These are phyloP conservation scores for Dendrolimus punctatus DNA, from an alignment of 1,140 invertebrate species.

Conservation along the genomic window DNA sequence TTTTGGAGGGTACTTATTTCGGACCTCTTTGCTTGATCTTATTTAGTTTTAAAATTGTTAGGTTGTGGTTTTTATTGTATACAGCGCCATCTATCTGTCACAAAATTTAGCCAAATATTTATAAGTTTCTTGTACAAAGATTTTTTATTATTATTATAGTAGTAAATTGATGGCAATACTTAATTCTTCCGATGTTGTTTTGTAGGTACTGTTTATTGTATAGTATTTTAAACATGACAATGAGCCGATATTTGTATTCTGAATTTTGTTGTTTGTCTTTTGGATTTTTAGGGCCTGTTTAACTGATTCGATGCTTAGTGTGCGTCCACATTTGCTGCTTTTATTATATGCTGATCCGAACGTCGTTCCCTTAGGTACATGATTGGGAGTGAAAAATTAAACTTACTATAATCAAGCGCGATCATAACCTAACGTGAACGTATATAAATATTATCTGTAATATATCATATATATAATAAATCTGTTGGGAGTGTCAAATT, in stretches of 20 bases:
- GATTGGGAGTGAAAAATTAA: too few relatives aligned
- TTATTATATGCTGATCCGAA: too few relatives aligned
- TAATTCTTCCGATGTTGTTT: conserved; percentile 59
- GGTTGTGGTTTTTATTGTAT: conserved; percentile 55
- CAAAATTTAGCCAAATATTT: conserved; percentile 54
- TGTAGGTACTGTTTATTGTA: conserved; percentile 37
- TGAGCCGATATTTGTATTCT: conserved; percentile 43
- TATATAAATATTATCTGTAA: too few relatives aligned
- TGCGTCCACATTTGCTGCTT: too few relatives aligned
- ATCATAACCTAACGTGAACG: too few relatives aligned
- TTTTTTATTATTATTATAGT: conserved; percentile 37
- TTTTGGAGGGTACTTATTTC: conserved; percentile 41
- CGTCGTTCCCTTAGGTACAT: too few relatives aligned
- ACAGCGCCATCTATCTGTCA: conserved; percentile 42
- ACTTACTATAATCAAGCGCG: too few relatives aligned
- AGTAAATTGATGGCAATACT: conserved; percentile 48
- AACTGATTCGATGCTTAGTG: too few relatives aligned
- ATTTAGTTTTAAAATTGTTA: conserved; percentile 48
- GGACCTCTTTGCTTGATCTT: conserved; percentile 36
- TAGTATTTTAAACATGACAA: conserved; percentile 40
- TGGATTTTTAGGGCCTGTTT: conserved; percentile 34
- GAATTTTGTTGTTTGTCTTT: conserved; percentile 34
- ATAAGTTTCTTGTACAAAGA: conserved; percentile 57
- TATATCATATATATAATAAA: too few relatives aligned
- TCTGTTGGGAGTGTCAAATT: too few relatives aligned